Evolutionary conservation across 1,140 invertebrate genomes (phyloP).

Genomic region (Lepidostoma basale): DNA sequence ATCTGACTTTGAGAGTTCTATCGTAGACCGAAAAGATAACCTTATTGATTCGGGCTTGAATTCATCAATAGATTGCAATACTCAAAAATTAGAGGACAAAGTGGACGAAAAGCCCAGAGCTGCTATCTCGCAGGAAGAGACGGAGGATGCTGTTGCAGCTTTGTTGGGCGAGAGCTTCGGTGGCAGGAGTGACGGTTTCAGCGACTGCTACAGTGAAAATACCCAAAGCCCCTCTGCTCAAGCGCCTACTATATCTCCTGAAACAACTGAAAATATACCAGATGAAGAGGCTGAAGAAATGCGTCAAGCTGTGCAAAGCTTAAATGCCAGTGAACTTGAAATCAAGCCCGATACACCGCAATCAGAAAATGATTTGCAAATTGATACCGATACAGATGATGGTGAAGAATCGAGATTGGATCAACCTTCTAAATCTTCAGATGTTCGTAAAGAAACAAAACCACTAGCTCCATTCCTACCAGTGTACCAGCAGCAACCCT

Average conservation of each 20-base stretch:
- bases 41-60: slow-evolving; percentile 44
- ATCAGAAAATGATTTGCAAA: slow-evolving; percentile 83
- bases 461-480: background rate
- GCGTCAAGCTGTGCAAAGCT: slow-evolving; percentile 76
- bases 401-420: slow-evolving; percentile 55
- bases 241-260: slow-evolving; percentile 54
- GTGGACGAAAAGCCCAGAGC: slow-evolving; percentile 78
- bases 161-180: slow-evolving; percentile 84
- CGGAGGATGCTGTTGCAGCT: slow-evolving; percentile 88
- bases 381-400: slow-evolving; percentile 86
- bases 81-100: slow-evolving; percentile 60
- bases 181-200: slow-evolving; percentile 57
- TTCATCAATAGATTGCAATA: slow-evolving; percentile 45
- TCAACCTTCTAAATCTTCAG: slow-evolving; percentile 48
- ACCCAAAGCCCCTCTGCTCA: slow-evolving; percentile 50
- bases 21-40: slow-evolving; percentile 47
- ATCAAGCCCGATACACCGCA: slow-evolving; percentile 83
- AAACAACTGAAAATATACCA: slow-evolving; percentile 61
- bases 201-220: slow-evolving; percentile 60
- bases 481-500: slow-evolving; percentile 6
- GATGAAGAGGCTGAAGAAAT: slow-evolving; percentile 78
- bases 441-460: slow-evolving; percentile 4
- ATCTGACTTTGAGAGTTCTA: slow-evolving; percentile 51
- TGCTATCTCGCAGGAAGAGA: slow-evolving; percentile 90
- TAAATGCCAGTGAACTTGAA: slow-evolving; percentile 75